Evolutionary conservation across 2,797 vertebrate species (phyloP).

Genomic region (Austrolebias charrua): DNA sequence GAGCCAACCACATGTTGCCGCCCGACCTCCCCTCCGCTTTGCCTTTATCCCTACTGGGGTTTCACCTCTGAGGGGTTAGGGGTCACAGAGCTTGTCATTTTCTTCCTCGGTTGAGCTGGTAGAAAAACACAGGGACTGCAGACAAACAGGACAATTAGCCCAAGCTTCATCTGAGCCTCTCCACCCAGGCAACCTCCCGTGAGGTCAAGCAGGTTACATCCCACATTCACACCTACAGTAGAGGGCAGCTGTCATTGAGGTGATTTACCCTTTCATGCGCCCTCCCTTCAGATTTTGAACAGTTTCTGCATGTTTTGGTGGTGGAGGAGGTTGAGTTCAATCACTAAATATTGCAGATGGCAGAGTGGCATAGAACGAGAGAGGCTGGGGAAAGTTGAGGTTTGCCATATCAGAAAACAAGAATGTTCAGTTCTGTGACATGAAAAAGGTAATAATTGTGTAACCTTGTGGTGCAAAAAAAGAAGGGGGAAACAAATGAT

Average conservation of each 20-base stretch:
- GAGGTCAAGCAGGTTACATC: slow-evolving; percentile 40
- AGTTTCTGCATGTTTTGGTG: slow-evolving; percentile 25
- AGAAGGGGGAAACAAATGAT: neutral
- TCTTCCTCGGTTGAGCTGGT: slow-evolving; percentile 72
- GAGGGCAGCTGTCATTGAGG: slow-evolving; percentile 42
- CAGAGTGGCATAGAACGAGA: slow-evolving; percentile 15
- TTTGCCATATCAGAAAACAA: neutral
- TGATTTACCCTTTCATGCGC: slow-evolving; percentile 27
- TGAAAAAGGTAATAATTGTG: slow-evolving; percentile 49
- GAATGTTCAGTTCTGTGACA: slow-evolving; percentile 16
- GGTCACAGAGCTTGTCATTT: slow-evolving; percentile 84
- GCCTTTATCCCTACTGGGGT: slow-evolving; percentile 48
- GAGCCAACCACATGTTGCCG: slow-evolving; percentile 87
- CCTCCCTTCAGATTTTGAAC: slow-evolving; percentile 20
- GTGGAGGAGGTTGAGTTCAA: slow-evolving; percentile 23
- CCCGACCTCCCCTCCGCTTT: slow-evolving; percentile 45
- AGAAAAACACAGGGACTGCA: slow-evolving; percentile 63
- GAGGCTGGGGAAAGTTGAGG: slow-evolving; percentile 10
- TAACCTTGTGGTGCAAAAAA: slow-evolving; percentile 23
- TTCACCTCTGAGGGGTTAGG: slow-evolving; percentile 67
- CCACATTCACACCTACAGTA: slow-evolving; percentile 47
- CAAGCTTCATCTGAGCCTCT: slow-evolving; percentile 38
- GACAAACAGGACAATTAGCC: slow-evolving; percentile 67
- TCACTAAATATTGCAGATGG: slow-evolving; percentile 25
- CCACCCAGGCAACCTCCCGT: slow-evolving; percentile 7